These are phyloP conservation scores for Palloptera scutellata DNA, from an alignment of 2,888 invertebrate genomes.

Conservation along the genomic window DNA sequence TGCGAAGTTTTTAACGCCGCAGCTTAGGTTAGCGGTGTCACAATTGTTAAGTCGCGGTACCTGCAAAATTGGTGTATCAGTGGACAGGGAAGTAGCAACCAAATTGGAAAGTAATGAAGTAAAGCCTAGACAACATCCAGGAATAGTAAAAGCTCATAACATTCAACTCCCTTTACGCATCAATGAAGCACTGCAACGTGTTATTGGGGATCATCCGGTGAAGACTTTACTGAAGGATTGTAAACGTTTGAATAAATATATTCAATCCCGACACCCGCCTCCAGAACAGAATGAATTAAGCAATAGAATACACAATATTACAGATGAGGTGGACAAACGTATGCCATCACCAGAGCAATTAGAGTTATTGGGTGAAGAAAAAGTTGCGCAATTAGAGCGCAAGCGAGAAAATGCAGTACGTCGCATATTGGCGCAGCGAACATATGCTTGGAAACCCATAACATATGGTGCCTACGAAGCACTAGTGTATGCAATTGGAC, in stretches of 20 bases:
- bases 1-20: too few relatives aligned
- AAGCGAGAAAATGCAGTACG: slow-evolving; percentile 68
- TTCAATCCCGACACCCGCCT: slow-evolving; percentile 72
- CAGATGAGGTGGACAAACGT: slow-evolving; percentile 50
- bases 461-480: slow-evolving; percentile 73
- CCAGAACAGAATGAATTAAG: slow-evolving; percentile 66
- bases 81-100: slow-evolving; percentile 46
- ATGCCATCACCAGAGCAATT: slow-evolving; percentile 46
- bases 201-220: slow-evolving; percentile 69
- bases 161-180: slow-evolving; percentile 71
- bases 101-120: slow-evolving; percentile 51
- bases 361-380: slow-evolving; percentile 54
- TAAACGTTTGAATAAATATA: slow-evolving; percentile 68
- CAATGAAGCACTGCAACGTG: slow-evolving; percentile 67
- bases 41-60: slow-evolving; percentile 39
- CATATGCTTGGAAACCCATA: slow-evolving; percentile 79
- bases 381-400: slow-evolving; percentile 61
- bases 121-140: slow-evolving; percentile 79
- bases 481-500: slow-evolving; percentile 75
- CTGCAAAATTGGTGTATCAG: slow-evolving; percentile 55
- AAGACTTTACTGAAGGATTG: slow-evolving; percentile 68
- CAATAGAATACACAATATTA: slow-evolving; percentile 49
- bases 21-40: too few relatives aligned
- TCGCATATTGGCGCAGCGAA: slow-evolving; percentile 68
- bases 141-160: slow-evolving; percentile 68